These are phyloP conservation scores for Parascotia fuliginaria DNA, from an alignment of 2,888 invertebrate species.

Conservation along the genomic window DNA sequence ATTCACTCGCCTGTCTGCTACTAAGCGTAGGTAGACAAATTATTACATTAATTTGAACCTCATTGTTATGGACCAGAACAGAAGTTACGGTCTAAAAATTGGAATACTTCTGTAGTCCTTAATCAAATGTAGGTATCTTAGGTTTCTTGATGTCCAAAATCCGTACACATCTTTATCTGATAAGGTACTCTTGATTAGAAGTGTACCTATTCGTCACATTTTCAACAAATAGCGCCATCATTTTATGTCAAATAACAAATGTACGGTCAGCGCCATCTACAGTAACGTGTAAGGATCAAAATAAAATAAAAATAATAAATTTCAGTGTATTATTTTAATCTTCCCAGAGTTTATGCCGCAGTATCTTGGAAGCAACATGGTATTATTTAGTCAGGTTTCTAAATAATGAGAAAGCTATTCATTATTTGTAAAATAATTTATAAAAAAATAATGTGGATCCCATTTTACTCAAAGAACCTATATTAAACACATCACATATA, in stretches of 20 bases:
- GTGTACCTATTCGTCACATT: not conserved
- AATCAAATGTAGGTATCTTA: too few species aligned
- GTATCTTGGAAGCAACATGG: slow-evolving; percentile 20
- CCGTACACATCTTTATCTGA: not conserved
- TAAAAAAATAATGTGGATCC: slow-evolving; percentile 40
- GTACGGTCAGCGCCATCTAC: slow-evolving; percentile 16
- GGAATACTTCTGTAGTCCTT: too few species aligned
- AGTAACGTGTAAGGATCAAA: slow-evolving; percentile 18
- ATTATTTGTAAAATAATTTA: slow-evolving; percentile 37
- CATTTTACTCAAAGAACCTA: slow-evolving; percentile 7
- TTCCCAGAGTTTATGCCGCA: slow-evolving; percentile 19
- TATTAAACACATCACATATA: slow-evolving; percentile 21
- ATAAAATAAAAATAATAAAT: slow-evolving; percentile 33
- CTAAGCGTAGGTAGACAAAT: slow-evolving; percentile 15
- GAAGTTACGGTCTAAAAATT: too few species aligned
- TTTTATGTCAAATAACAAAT: not conserved
- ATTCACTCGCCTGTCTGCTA: slow-evolving; percentile 45
- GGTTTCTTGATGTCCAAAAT: too few species aligned
- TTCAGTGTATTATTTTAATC: slow-evolving; percentile 29
- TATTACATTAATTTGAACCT: too few species aligned
- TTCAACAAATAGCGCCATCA: slow-evolving; percentile 14
- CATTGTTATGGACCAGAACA: too few species aligned
- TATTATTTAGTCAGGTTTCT: slow-evolving; percentile 6
- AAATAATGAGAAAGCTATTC: slow-evolving; percentile 29
- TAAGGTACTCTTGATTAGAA: not conserved